Conservation (phyloP, 1,140 invertebrate genomes). For the Rhagoletis zephyria region DNA sequence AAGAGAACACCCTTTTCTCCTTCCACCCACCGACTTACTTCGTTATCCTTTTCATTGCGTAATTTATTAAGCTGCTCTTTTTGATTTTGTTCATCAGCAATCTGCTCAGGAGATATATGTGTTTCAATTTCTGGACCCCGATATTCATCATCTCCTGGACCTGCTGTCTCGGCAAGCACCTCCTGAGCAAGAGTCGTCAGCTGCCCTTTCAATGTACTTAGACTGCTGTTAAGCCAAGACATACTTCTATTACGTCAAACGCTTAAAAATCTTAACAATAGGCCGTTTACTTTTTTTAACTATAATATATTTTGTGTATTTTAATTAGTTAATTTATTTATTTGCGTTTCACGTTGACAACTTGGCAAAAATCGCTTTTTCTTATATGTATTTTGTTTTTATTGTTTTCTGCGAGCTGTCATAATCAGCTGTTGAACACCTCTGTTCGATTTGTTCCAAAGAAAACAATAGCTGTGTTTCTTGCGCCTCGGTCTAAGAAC, state of each 20-base stretch:
- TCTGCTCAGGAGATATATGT: slow-evolving; percentile 64
- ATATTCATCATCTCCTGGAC: slow-evolving; percentile 69
- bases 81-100: slow-evolving; percentile 75
- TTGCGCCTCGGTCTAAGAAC: too few relatives aligned
- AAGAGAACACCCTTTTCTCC: neutral
- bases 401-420: slow-evolving; percentile 35
- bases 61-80: slow-evolving; percentile 77
- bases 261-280: neutral
- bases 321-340: slow-evolving; percentile 40
- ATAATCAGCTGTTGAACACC: slow-evolving; percentile 48
- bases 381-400: slow-evolving; percentile 53
- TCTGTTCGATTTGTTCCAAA: slow-evolving; percentile 21
- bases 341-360: slow-evolving; percentile 55
- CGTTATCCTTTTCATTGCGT: slow-evolving; percentile 78
- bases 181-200: slow-evolving; percentile 84
- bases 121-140: slow-evolving; percentile 61
- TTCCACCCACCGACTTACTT: slow-evolving; percentile 74
- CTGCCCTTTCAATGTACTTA: slow-evolving; percentile 83
- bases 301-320: slow-evolving; percentile 8
- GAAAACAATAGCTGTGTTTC: neutral
- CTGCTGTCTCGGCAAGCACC: slow-evolving; percentile 77
- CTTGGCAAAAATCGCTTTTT: slow-evolving; percentile 56
- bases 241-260: slow-evolving; percentile 71
- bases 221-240: slow-evolving; percentile 85
- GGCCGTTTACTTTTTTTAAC: neutral